Base-by-base conservation (phyloP, 2,113 vertebrate species). In the Phycodurus eques region DNA sequence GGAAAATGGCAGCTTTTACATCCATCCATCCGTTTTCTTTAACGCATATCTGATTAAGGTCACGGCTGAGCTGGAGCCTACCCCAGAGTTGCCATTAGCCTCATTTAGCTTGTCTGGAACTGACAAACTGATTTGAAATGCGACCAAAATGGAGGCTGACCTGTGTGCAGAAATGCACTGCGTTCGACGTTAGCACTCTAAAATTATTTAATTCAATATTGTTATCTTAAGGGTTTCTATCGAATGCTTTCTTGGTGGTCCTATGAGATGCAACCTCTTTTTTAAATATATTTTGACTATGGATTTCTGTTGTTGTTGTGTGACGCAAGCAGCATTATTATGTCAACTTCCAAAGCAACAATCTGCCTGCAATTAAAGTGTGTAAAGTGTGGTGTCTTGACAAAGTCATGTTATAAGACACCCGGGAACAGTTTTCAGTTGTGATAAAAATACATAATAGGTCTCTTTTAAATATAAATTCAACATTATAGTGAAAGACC, bases 291-390 rank as follows among this genome's bases (percentile, higher is more conserved):
- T 27, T 57, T 57, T 57, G 22, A 27, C 27, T 27, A 27, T 27
- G 27, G 27, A 27, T 57, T 57, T 56, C 20, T 22, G 8, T 56
- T 57, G 56, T 27, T 27, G n/a, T 9, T 9, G 5, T 20, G 9
- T 49, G 65, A 73, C 56, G 67, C 19, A 51, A 67, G 11, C 44
- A n/a, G 9, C 31, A 46, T 74, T 68, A 20, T 47, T 22, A 67
- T 70, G 42, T 70, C 53, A 43, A 47, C 64, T 47, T 19, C 57
- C 62, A 51, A 77, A 57, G 11, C 11, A 76, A 33, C 42, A 62
- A 20, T 80, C 54, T 43, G 67, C 61, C 9, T 57, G 27, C 56
- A 68, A 72, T 77, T 68, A 68, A 65, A 8, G 22, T 31, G 56
- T 59, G 22, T 31, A 27, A 27, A 59, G 22, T 57, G 22, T 27